These are phyloP conservation scores for Lepidotrigona ventralis DNA, from an alignment of 1,140 invertebrate species.

Conservation along the genomic window DNA sequence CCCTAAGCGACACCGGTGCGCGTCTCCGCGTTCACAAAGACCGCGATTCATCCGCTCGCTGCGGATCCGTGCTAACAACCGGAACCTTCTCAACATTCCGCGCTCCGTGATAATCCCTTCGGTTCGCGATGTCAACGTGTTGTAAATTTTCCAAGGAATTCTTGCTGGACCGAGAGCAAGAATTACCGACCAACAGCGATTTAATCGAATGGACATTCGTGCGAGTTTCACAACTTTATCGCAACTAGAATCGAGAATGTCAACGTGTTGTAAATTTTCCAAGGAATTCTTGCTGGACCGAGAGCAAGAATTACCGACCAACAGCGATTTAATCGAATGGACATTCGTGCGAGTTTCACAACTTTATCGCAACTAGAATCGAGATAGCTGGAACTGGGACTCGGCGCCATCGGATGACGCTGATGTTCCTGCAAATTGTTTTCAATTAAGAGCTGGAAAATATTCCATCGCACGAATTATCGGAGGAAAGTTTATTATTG, in stretches of 20 bases:
- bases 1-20: slow-evolving; percentile 38
- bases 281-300: slow-evolving; percentile 44
- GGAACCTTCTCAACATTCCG: slow-evolving; percentile 63
- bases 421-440: too few species aligned
- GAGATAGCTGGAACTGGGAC: not conserved
- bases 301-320: not conserved
- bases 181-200: not conserved
- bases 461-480: too few species aligned
- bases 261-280: slow-evolving; percentile 59
- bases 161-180: slow-evolving; percentile 20
- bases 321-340: not conserved
- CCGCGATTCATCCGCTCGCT: slow-evolving; percentile 17
- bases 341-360: not conserved
- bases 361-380: not conserved
- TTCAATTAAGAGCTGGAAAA: too few species aligned
- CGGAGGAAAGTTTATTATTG: too few species aligned
- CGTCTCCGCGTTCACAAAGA: slow-evolving; percentile 27
- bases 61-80: slow-evolving; percentile 56
- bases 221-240: not conserved
- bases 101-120: slow-evolving; percentile 50
- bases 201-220: not conserved
- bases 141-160: slow-evolving; percentile 61
- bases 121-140: slow-evolving; percentile 49
- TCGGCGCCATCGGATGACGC: too few species aligned
- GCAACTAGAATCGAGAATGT: slow-evolving; percentile 1